These are phyloP conservation scores for Dasyurus viverrinus DNA, from an alignment of 2,113 vertebrate genomes.

Conservation along the genomic window DNA sequence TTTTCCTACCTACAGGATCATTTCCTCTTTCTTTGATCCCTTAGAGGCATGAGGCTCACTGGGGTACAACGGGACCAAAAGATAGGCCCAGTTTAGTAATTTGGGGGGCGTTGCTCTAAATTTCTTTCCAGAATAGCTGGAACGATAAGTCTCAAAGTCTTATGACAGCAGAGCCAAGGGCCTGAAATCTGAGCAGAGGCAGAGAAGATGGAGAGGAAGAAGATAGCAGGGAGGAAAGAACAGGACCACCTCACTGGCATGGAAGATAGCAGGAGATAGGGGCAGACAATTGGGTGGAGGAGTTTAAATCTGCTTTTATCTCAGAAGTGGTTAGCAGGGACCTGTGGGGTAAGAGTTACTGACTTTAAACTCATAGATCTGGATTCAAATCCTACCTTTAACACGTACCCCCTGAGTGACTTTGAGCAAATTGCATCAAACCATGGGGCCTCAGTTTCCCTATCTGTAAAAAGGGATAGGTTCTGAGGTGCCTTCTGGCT, in stretches of 20 bases:
- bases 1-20: not conserved
- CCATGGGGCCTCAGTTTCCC: not conserved
- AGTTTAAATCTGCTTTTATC: not conserved
- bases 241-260: no score
- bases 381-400: not conserved
- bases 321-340: not conserved
- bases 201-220: not conserved
- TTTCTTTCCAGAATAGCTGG: not conserved
- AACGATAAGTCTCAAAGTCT: not conserved
- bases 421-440: no score
- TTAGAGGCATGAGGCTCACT: not conserved
- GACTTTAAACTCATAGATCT: not conserved
- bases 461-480: not conserved
- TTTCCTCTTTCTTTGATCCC: not conserved
- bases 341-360: not conserved
- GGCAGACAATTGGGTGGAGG: not conserved
- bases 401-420: not conserved
- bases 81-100: not conserved
- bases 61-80: not conserved
- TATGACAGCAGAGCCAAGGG: not conserved
- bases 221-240: no score
- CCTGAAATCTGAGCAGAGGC: not conserved
- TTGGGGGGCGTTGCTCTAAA: not conserved
- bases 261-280: not conserved
- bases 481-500: not conserved